Percentiles rank a stretch among this genome's conserved stretches.
phyloP scores from a whole-genome alignment of 2,888 invertebrate genomes.

The Hetaerina titia region DNA sequence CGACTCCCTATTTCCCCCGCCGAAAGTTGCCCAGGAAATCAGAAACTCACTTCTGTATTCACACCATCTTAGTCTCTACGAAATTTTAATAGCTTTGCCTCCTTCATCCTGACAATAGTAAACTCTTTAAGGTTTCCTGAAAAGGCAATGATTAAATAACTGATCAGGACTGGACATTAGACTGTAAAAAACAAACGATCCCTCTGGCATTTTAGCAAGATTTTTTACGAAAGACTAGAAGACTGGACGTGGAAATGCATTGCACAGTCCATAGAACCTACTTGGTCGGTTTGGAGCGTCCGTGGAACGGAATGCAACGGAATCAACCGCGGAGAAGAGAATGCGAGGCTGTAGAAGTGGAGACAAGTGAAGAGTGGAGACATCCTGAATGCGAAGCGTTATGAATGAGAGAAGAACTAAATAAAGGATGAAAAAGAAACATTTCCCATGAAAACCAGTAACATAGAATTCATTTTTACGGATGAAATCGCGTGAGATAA shows the following conservation, averaged over 20 bases:
- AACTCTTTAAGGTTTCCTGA: too few relatives aligned
- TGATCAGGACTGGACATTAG: too few relatives aligned
- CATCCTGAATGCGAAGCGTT: background rate
- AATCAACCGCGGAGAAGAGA: background rate
- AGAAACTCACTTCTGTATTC: too few relatives aligned
- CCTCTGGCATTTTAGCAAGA: background rate
- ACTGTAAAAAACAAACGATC: background rate
- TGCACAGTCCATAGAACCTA: background rate
- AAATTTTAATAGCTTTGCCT: too few relatives aligned
- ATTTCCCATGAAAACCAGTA: background rate
- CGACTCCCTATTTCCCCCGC: background rate
- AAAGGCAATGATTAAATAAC: too few relatives aligned
- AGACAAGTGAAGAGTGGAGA: background rate
- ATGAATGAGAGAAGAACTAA: background rate
- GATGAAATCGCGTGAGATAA: background rate
- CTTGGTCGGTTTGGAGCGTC: background rate
- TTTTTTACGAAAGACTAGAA: background rate
- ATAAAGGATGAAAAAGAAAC: background rate
- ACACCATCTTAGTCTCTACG: too few relatives aligned
- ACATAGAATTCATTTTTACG: background rate
- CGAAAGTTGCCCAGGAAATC: background rate
- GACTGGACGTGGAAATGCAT: too few relatives aligned
- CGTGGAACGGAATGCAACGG: background rate
- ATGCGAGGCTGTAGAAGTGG: background rate
- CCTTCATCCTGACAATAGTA: too few relatives aligned